Base-by-base conservation (phyloP, 2,888 invertebrate species). In the Xylophagus ater region DNA sequence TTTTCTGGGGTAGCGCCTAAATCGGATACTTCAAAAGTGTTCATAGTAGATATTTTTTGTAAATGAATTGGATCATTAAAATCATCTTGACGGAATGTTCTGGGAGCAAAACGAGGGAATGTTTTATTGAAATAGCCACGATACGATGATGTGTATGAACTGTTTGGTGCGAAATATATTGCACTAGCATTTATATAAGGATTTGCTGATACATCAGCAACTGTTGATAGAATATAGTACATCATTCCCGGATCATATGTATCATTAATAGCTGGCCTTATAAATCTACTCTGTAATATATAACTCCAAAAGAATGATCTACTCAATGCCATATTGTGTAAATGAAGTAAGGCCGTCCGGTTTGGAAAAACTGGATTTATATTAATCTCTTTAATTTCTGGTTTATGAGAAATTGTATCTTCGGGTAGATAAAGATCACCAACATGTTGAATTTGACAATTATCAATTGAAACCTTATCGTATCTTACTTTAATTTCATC, bases 221-320 rank as follows among this genome's bases (percentile, higher is more conserved):
- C 86, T 0, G 90, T 83, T 0, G 94, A 93, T 29, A 96, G 67
- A 58, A 93, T 92, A 56, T 92, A 92, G 58, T 96, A 96, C 89
- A 94, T 90, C 81, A 97, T 88, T 37, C 96, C 96, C 0, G 96
- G 96, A 66, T 96, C 94, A 51, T 89, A 88, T 0, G 89, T 87
- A 54, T 89, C 88, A 57, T 88, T 89, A 15, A 86, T 87, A 1
- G 86, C 87, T 0, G 89, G 89, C 19, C 89, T 70, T 49, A 89
- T 89, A 52, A 89, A 88, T 46, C 92, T 71, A 18, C 88, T 86
- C 58, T 92, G 92, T 1, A 92, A 72, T 41, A 92, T 87, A 51
- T 89, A 93, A 62, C 90, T 90, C 84, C 88, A 94, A 63, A 88
- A 96, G 64, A 93, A 96, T 1, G 93, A 90, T 51, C 96, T 70